Evolutionary conservation across 2,797 vertebrate genomes (phyloP).

Genomic region (Paguma larvata): DNA sequence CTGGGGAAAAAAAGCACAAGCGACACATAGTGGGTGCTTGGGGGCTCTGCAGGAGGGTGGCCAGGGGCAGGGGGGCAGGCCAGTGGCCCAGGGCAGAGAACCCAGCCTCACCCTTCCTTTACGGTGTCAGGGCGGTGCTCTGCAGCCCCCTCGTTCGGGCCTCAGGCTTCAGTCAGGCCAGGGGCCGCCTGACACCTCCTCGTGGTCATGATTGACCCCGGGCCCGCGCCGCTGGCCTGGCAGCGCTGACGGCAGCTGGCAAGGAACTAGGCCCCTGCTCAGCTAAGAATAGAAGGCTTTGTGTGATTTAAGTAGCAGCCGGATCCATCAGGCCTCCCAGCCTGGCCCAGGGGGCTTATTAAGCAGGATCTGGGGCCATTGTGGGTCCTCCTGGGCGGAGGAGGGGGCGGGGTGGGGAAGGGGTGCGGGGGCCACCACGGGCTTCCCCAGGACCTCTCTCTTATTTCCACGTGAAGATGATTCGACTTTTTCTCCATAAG

Average conservation of each 20-base stretch:
- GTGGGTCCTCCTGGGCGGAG: background rate
- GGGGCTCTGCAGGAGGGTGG: background rate
- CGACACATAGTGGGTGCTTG: background rate
- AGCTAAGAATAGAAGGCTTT: conserved; percentile 78
- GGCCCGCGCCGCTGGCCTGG: background rate
- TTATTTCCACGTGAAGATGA: background rate
- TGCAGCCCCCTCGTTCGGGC: background rate
- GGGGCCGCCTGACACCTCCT: background rate
- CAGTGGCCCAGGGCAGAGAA: background rate
- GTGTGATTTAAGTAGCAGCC: conserved; percentile 64
- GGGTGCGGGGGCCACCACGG: background rate
- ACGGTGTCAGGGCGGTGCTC: too few species aligned
- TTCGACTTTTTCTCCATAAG: conserved; percentile 58
- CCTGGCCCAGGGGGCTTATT: conserved; percentile 65
- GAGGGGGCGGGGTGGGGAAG: background rate
- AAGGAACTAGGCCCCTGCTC: background rate
- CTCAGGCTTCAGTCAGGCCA: background rate
- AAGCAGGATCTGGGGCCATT: conserved; percentile 54
- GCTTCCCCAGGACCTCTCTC: background rate
- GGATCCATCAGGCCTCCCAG: conserved; percentile 54
- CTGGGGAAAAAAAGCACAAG: background rate
- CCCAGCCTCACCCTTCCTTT: background rate
- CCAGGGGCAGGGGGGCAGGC: background rate
- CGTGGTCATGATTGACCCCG: background rate
- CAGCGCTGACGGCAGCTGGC: background rate